Evolutionary conservation across 2,888 invertebrate species (phyloP), one percentile per base, ranked within the genome.

Genomic region (Agrilus biguttatus): DNA sequence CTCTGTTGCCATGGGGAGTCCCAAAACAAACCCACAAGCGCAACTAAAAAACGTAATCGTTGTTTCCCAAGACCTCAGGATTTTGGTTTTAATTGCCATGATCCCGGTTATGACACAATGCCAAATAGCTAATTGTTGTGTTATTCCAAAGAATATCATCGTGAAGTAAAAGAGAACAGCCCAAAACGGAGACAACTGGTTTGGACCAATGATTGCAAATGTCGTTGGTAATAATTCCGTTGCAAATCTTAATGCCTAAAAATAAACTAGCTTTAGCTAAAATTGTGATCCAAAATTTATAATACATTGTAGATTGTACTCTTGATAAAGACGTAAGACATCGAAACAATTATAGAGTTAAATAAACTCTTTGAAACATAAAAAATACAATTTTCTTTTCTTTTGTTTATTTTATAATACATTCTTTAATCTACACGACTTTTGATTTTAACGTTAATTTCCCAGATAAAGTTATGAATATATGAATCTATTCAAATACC

Each of bases 181-280:
- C 91, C 91, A 92, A 50, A 87, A 83, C 41, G 90, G 87, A 0
- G 89, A 88, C 5, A 91, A 68, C 60, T 78, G 74, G 44, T 81
- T 76, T 36, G 81, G 72, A 1, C 85, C 84, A 43, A 88, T 65
- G 19, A 84, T 69, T 0, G 88, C 85, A 23, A 90, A 70, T 1
- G 87, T 83, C 0, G 90, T 84, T 0, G 91, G 91, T 49, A 90
- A 82, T n/a, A 91, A 64, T 66, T 91, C 90, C n/a, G 88, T 90
- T 10, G 88, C 81, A 44, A 91, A 70, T 45, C 90, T 77, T 44
- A 91, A 64, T 0, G 81, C 85, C 66, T 66, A 36, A 39, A 58
- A 58, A 35, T 33, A 41, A 14, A 14, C 28, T 17, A 32, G 14
- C 41, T 37, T n/a, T n/a, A n/a, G n/a, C n/a, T 37, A 19, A 7